A percentile compares a stretch with the other conserved stretches of the same genome.
Conservation (phyloP, 2,797 vertebrate species). For the Euthynnus affinis region DNA sequence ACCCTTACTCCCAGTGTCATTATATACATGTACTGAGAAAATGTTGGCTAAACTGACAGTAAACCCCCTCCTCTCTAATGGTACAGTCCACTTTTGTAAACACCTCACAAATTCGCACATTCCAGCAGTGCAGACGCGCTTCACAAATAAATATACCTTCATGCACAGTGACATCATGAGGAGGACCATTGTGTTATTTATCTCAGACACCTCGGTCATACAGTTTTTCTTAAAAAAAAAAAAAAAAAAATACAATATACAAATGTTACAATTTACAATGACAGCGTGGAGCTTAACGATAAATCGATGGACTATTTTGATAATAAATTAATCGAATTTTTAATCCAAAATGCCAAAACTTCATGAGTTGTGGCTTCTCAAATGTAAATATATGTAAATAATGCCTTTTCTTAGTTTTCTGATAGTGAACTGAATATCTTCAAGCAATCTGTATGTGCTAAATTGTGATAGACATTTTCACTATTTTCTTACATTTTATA, state of each 20-base stretch:
- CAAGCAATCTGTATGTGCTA: too few relatives aligned
- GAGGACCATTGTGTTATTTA: background rate
- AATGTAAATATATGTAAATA: background rate
- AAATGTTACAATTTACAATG: too few relatives aligned
- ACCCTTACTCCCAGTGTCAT: fast-evolving
- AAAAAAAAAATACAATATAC: background rate
- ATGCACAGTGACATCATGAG: background rate
- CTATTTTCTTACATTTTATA: too few relatives aligned
- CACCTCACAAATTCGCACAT: conserved; percentile 70
- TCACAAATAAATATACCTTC: conserved; percentile 13
- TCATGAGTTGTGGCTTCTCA: background rate
- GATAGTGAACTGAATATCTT: too few relatives aligned
- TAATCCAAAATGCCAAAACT: background rate
- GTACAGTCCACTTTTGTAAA: conserved; percentile 80
- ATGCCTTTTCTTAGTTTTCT: too few relatives aligned
- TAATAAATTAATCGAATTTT: background rate
- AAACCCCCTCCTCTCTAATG: conserved; percentile 32
- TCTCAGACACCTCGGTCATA: background rate
- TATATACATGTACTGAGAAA: background rate
- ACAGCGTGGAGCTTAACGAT: background rate
- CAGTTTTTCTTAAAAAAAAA: too few relatives aligned
- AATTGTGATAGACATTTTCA: too few relatives aligned
- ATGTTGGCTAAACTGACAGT: background rate
- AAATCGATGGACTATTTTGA: background rate
- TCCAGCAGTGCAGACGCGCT: conserved; percentile 55